Conservation (phyloP, 2,113 vertebrate species). For the Actinemys pallida region DNA sequence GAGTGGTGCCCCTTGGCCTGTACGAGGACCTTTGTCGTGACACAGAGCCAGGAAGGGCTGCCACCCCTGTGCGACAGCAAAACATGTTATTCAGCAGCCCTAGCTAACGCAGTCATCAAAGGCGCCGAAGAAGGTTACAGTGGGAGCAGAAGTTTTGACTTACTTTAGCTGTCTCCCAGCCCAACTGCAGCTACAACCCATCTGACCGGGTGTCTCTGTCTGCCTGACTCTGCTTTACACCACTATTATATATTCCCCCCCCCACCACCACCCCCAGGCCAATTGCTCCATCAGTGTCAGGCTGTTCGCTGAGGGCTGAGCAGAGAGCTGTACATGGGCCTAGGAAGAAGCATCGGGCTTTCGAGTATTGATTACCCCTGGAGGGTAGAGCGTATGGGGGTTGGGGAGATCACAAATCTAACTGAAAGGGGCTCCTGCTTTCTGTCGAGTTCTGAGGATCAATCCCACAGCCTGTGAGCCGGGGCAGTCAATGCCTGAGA, state of each 20-base stretch:
- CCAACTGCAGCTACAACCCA: slow-evolving; percentile 48
- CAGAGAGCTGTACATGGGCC: fast-evolving
- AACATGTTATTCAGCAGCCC: fast-evolving
- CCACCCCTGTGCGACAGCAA: neutral
- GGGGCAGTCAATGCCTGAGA: no score
- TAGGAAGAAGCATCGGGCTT: neutral
- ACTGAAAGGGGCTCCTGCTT: neutral
- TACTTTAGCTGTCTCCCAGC: slow-evolving; percentile 53
- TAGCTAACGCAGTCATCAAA: slow-evolving; percentile 6
- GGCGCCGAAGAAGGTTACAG: neutral
- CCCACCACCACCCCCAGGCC: no score
- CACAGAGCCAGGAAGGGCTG: neutral
- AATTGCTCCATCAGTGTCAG: fast-evolving
- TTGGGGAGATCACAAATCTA: neutral
- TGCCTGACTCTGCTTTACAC: fast-evolving
- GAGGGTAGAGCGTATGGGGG: fast-evolving
- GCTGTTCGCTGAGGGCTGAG: fast-evolving
- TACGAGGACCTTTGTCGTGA: neutral
- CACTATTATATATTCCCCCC: fast-evolving
- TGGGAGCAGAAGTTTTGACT: slow-evolving; percentile 61
- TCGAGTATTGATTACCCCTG: fast-evolving
- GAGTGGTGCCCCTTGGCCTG: neutral
- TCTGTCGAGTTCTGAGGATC: neutral
- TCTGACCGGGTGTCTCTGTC: neutral
- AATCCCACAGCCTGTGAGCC: fast-evolving